Conservation (phyloP, 2,797 vertebrate genomes). For the Poeciliopsis presidionis region DNA sequence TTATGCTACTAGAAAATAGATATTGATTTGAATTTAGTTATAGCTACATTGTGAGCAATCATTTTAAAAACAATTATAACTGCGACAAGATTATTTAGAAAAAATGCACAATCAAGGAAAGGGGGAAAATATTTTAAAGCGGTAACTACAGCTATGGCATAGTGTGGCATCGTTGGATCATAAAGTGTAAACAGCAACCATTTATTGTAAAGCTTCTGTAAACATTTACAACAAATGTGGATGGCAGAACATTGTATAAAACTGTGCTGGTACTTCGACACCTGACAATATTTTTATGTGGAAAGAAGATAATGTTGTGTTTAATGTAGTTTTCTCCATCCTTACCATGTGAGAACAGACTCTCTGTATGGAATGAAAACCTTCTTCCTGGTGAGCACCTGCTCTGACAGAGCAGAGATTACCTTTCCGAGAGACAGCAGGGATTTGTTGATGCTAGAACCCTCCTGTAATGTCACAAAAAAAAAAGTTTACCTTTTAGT, state of each 20-base stretch:
- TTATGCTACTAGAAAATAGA: not conserved
- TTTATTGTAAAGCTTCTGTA: not conserved
- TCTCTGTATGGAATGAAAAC: slow-evolving; percentile 94
- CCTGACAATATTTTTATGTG: not conserved
- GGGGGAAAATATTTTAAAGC: not conserved
- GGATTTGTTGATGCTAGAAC: slow-evolving; percentile 96
- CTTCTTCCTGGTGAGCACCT: slow-evolving; percentile 83
- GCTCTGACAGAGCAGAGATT: slow-evolving; percentile 93
- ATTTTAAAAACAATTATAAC: not conserved
- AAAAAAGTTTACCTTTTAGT: not conserved
- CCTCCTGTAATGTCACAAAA: slow-evolving; percentile 83
- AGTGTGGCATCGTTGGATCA: not conserved
- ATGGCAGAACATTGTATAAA: not conserved
- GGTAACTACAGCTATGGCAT: not conserved
- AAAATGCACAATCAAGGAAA: no score
- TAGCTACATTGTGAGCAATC: not conserved
- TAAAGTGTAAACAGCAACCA: not conserved
- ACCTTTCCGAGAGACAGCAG: slow-evolving; percentile 95
- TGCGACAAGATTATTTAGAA: not conserved
- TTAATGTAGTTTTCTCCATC: not conserved
- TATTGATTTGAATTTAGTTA: not conserved
- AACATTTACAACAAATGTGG: not conserved
- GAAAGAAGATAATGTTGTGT: not conserved
- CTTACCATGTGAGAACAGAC: slow-evolving; percentile 95
- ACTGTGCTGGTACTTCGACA: not conserved